Base-by-base conservation (phyloP, 2,888 invertebrate species). In the Nemapogon koenigi region DNA sequence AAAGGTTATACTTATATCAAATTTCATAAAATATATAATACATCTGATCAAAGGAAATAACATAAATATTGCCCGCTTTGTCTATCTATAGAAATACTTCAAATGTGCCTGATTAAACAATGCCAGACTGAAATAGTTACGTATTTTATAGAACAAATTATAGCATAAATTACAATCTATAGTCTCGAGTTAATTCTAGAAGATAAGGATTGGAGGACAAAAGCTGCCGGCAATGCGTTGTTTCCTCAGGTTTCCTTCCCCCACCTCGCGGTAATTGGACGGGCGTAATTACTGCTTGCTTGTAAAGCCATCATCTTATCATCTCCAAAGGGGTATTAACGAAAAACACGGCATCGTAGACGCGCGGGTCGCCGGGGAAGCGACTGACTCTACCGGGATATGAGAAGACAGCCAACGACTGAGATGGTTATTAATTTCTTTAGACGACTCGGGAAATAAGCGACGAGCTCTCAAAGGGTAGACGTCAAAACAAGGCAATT, bases 231-330 rank as follows among this genome's bases (percentile, higher is more conserved):
- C 56, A 14, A 37, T 17, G 25, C 35, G 22, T 41, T 42, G 43
- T 40, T 44, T 45, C 47, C 49, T 59, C 58, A 59, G 61, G 58
- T 53, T 55, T 49, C 51, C 53, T 61, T 58, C 56, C 52, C 51
- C 50, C 48, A 45, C 40, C 44, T 37, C 51, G 57, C 59, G 54
- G 67, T 72, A 72, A 72, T 72, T 72, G 68, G 68, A 64, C 61
- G 60, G 57, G 55, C 61, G 62, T 75, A 72, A 73, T 76, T 75
- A 75, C 71, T 66, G 65, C 62, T 67, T 68, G 66, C 71, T 71
- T 72, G 68, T 71, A 70, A 73, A 72, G 68, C 68, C 69, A 73
- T 72, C 71, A 72, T 73, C 71, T 76, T 71, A 72, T 73, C 70
- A 68, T 68, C 66, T 69, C 62, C 55, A 56, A 68, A 69, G 62